phyloP scores from a whole-genome alignment of 1,140 invertebrate species.

The Medauroidea extradentata region DNA sequence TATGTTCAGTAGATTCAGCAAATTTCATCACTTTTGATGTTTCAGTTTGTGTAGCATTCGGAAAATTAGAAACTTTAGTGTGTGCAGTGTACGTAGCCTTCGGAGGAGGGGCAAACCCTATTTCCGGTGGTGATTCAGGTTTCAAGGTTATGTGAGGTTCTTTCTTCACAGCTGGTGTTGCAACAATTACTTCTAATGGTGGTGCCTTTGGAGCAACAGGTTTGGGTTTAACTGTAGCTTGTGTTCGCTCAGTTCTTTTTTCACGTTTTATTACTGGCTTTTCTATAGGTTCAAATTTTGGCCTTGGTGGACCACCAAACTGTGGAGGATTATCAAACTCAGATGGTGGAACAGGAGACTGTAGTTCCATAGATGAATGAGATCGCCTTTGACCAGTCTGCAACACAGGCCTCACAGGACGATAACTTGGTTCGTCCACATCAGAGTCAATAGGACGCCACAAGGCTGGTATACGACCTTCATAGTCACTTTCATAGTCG shows the following conservation, averaged over 20 bases:
- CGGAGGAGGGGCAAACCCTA: conserved; percentile 50
- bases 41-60: conserved; percentile 57
- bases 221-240: conserved; percentile 46
- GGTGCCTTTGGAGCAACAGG: conserved; percentile 40
- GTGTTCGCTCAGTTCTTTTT: conserved; percentile 34
- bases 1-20: conserved; percentile 62
- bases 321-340: conserved; percentile 51
- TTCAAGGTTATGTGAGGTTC: conserved; percentile 43
- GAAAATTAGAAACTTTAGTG: conserved; percentile 49
- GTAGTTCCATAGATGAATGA: background rate
- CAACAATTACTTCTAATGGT: conserved; percentile 33
- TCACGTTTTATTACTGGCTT: conserved; percentile 34
- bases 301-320: conserved; percentile 44
- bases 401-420: conserved; percentile 54
- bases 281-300: conserved; percentile 55
- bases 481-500: conserved; percentile 72
- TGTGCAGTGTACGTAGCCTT: conserved; percentile 47
- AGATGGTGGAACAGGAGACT: conserved; percentile 49
- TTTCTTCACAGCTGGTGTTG: conserved; percentile 39
- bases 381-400: conserved; percentile 21
- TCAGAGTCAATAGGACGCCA: conserved; percentile 54
- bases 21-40: conserved; percentile 62
- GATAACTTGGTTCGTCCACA: conserved; percentile 49
- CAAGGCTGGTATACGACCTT: conserved; percentile 55
- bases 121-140: conserved; percentile 54